Conservation (phyloP, 2,113 vertebrate species). For the Rattus norvegicus region DNA sequence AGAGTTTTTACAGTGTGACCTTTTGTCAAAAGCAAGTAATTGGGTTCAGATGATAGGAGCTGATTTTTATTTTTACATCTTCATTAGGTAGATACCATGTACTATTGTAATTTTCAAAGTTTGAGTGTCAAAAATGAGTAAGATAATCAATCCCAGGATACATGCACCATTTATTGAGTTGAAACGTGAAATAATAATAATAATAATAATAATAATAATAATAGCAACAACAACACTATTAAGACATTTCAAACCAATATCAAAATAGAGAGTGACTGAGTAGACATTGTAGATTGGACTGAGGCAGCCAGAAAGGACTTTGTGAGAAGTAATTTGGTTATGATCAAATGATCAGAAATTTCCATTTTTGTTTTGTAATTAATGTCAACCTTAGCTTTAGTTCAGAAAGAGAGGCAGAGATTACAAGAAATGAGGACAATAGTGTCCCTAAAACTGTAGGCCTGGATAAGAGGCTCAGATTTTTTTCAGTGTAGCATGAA, state of each 20-base stretch:
- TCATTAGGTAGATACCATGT: not conserved
- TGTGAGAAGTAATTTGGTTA: not conserved
- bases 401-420: not conserved
- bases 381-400: not conserved
- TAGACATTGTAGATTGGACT: not conserved
- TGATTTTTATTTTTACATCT: slow-evolving; percentile 27
- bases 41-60: not conserved
- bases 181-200: not conserved
- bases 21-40: not conserved
- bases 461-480: not conserved
- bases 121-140: not conserved
- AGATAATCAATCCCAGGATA: not conserved
- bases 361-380: not conserved
- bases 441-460: not conserved
- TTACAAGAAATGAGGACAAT: not conserved
- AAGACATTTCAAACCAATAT: not conserved
- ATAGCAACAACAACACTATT: not conserved
- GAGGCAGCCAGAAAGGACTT: not conserved
- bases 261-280: not conserved
- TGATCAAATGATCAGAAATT: not conserved
- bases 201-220: not conserved
- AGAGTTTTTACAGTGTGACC: not conserved
- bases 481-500: slow-evolving; percentile 20
- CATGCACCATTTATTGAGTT: not conserved
- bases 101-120: not conserved